Conservation (phyloP, 1,140 invertebrate genomes). For the Hylyphantes graminicola region DNA sequence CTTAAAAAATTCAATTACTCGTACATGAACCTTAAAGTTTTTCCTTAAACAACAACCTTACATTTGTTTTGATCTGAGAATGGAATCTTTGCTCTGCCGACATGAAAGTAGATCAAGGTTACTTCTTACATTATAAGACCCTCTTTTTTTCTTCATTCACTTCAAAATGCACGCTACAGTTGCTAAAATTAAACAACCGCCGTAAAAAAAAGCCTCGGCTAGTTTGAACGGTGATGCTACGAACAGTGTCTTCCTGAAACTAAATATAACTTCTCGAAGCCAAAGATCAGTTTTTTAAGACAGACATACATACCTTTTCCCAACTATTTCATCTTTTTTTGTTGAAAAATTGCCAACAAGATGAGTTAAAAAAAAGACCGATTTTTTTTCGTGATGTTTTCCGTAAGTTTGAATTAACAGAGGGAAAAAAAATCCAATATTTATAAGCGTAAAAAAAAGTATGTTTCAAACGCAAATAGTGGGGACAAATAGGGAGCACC, state of each 20-base stretch:
- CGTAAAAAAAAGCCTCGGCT: not conserved
- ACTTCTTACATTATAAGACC: no score
- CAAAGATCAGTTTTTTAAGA: conserved; percentile 7
- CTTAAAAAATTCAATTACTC: no score
- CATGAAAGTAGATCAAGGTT: no score
- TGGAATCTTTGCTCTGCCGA: no score
- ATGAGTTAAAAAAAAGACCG: not conserved
- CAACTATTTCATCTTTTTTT: not conserved
- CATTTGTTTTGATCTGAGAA: no score
- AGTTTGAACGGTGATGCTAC: not conserved
- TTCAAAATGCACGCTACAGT: no score
- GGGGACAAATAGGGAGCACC: no score
- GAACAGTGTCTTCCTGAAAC: not conserved
- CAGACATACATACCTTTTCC: not conserved
- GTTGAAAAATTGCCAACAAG: conserved; percentile 30
- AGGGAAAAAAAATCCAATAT: not conserved
- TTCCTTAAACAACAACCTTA: no score
- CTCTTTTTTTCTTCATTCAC: no score
- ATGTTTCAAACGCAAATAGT: no score
- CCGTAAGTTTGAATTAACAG: not conserved
- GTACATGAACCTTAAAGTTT: no score
- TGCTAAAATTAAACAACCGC: not conserved
- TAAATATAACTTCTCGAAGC: conserved; percentile 39
- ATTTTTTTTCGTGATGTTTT: not conserved
- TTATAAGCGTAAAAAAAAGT: no score